These are phyloP conservation scores for Drosophila sordidapex DNA, from an alignment of 2,888 invertebrate species.

Conservation along the genomic window DNA sequence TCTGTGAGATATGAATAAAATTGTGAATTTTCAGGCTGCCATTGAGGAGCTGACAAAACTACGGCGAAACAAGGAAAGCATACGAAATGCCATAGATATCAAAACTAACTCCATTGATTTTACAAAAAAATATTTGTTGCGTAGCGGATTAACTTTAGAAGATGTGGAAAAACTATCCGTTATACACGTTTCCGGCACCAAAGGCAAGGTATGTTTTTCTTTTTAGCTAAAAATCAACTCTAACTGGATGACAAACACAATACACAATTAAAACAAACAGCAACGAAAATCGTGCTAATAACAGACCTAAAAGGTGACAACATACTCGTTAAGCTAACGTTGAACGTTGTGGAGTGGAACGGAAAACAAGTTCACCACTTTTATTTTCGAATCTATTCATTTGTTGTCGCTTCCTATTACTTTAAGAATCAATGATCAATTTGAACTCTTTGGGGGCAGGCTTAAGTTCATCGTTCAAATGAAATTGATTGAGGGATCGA, in stretches of 20 bases:
- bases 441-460: neutral
- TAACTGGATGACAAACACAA: slow-evolving; percentile 1
- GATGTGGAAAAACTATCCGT: slow-evolving; percentile 91
- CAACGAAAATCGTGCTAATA: neutral
- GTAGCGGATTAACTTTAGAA: slow-evolving; percentile 88
- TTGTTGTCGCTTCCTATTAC: neutral
- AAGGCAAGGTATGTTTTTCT: slow-evolving; percentile 90
- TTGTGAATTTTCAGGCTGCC: slow-evolving; percentile 87
- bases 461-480: neutral
- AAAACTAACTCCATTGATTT: slow-evolving; percentile 83
- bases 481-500: neutral
- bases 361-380: neutral
- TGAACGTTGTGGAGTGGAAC: neutral
- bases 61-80: slow-evolving; percentile 89
- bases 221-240: neutral
- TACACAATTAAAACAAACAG: neutral
- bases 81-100: slow-evolving; percentile 85
- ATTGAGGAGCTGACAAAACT: slow-evolving; percentile 89
- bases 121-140: slow-evolving; percentile 87
- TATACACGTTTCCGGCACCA: slow-evolving; percentile 98
- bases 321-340: neutral
- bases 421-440: neutral
- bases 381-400: neutral
- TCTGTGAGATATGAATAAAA: neutral
- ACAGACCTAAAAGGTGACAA: neutral